Evolutionary conservation across 2,888 invertebrate genomes (phyloP), one percentile per base, ranked within the genome.

Genomic region (Strigamia maritima): DNA sequence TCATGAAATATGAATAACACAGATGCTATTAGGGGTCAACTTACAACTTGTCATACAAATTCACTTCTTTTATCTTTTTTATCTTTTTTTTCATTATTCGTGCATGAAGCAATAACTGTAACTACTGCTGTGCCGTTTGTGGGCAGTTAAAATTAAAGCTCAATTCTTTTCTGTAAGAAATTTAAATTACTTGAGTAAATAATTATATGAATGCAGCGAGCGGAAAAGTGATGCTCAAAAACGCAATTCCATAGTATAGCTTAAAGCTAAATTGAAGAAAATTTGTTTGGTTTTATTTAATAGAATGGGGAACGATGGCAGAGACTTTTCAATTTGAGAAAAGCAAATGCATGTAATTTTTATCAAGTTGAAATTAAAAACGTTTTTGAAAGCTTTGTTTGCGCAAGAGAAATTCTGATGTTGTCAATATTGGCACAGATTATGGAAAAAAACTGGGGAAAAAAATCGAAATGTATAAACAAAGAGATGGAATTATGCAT

Each of bases 101-200:
- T 19, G n/a, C 19, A 7, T n/a, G 8, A 19, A n/a, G n/a, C 54
- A 54, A 54, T 54, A 54, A 54, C 54, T 54, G 54, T 19, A 54
- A 54, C 54, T 19, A 54, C 54, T 54, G 54, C n/a, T n/a, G n/a
- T n/a, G n/a, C n/a, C 54, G n/a, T 54, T 54, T 54, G 54, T 54
- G n/a, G 54, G n/a, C 54, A 54, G 54, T 54, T 54, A 54, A 54
- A 54, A 54, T 54, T 8, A 54, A 54, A 54, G 19, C 54, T 1
- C 19, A 19, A 19, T 19, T n/a, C 54, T 0, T 54, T 8, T 19
- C 8, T 19, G 19, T 19, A 19, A n/a, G 54, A 54, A 54, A 54
- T 54, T 54, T 54, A 54, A 35, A 54, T 54, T 54, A 54, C n/a
- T 54, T 54, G 7, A 54, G 54, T 54, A 19, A 54, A 54, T 54